Base-by-base conservation (phyloP, 35 echinoderm and acorn worm species). In the Heliocidaris tuberculata region DNA sequence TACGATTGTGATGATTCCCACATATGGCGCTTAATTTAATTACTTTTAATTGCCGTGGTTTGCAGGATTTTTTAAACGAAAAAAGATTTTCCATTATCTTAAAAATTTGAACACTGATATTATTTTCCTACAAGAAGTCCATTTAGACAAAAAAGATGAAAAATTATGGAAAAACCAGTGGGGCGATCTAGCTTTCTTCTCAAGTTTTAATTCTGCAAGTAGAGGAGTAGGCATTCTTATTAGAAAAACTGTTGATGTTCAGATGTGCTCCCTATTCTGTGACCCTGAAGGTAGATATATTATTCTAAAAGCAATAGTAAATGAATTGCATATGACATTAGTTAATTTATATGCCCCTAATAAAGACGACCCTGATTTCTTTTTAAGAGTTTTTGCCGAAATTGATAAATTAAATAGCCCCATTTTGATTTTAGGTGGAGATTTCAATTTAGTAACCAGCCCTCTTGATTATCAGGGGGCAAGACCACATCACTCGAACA, bases 261-360 rank as follows among this genome's bases (percentile, higher is more conserved):
- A 4, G 13, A 50, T 85, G 71, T 21, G 13, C 32, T 32, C 50
- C 31, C 4, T 94, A 31, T 94, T 15, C 49, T 85, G 94, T 85
- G 94, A 94, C 42, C 94, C 94, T 32, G 47, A 94, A 85, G 94
- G 70, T 9, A 5, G 94, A 21, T 85, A 47, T 85, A 85, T 85
- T 59, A 94, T 94, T 85, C 9, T 94, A 31, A 85, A 59, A 32
- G 30, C 85, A 32, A 35, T 17, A 24, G 42, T 94, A 19, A 32
- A 59, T 49, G 94, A 31, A 85, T 42, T 59, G 13, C 48, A 19
- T 48, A 4, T 93, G 49, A 48, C 12, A 47, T 50, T 94, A 8
- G 30, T 31, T 94, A 94, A 94, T 94, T 32, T 94, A 15, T 94
- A 94, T 85, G 94, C 13, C 48, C 60, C 65, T 85, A 94, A 94